Evolutionary conservation across 2,113 vertebrate genomes (phyloP).

Genomic region (Tachycineta bicolor): DNA sequence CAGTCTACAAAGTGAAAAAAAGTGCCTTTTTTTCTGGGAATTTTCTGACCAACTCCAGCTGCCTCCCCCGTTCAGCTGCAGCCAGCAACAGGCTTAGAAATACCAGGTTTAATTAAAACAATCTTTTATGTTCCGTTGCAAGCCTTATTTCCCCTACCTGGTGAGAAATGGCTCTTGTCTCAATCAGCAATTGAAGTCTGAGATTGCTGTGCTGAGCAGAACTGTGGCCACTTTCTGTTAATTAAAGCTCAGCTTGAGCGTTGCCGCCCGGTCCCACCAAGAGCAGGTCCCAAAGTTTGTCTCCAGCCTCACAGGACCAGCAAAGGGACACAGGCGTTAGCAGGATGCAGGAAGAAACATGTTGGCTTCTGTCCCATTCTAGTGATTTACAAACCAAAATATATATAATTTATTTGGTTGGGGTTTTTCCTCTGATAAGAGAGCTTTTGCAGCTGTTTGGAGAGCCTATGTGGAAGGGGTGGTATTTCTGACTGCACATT

Average conservation of each 20-base stretch:
- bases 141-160: constrained; percentile 68
- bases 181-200: constrained; percentile 63
- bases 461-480: background rate
- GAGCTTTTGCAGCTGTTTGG: background rate
- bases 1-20: background rate
- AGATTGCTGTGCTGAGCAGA: constrained; percentile 54
- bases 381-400: background rate
- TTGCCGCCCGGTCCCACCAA: fast-evolving
- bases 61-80: background rate
- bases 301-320: background rate
- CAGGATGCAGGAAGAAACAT: background rate
- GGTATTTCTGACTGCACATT: background rate
- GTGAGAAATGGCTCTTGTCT: constrained; percentile 64
- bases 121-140: constrained; percentile 62
- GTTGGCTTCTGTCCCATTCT: fast-evolving
- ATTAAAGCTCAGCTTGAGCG: constrained; percentile 18
- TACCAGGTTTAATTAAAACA: constrained; percentile 72
- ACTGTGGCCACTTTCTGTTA: constrained; percentile 23
- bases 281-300: background rate
- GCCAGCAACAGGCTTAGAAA: constrained; percentile 51
- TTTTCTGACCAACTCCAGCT: background rate
- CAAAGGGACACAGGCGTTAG: fast-evolving
- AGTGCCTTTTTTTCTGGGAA: background rate
- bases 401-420: background rate
- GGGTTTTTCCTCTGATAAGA: background rate